phyloP scores from a whole-genome alignment of 2,888 invertebrate species.

The Meloe dianella region DNA sequence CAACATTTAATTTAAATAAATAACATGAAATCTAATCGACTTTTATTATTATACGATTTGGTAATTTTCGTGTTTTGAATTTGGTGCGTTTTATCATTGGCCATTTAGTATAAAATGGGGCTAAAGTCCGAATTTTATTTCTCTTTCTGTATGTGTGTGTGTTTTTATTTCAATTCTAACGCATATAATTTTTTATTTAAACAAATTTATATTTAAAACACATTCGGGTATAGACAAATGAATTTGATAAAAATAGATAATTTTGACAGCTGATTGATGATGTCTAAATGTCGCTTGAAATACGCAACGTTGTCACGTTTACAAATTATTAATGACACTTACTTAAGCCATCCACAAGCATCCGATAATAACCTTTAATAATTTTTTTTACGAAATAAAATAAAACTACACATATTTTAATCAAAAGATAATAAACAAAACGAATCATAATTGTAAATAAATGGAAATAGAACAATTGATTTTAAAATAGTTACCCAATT shows the following conservation, averaged over 20 bases:
- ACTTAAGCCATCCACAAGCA: too few species aligned
- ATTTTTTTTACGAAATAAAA: too few species aligned
- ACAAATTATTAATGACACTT: too few species aligned
- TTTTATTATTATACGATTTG: slow-evolving; percentile 6
- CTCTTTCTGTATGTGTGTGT: not conserved
- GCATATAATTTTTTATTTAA: too few species aligned
- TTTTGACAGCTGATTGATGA: not conserved
- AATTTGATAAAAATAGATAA: slow-evolving; percentile 4
- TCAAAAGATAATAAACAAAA: too few species aligned
- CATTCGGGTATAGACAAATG: not conserved
- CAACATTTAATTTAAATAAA: slow-evolving; percentile 9
- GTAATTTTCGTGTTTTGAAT: slow-evolving; percentile 1
- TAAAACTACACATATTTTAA: too few species aligned
- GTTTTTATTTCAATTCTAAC: not conserved
- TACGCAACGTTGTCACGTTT: not conserved
- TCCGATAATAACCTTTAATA: too few species aligned
- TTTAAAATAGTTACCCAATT: too few species aligned
- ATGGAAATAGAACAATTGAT: too few species aligned
- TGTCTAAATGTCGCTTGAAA: not conserved
- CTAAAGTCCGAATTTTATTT: not conserved
- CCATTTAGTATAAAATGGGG: not conserved
- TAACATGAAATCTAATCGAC: slow-evolving; percentile 4
- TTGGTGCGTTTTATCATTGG: not conserved
- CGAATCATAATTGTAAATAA: too few species aligned
- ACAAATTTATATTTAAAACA: too few species aligned